phyloP scores from a whole-genome alignment of 1,140 invertebrate genomes.

The Manduca sexta region DNA sequence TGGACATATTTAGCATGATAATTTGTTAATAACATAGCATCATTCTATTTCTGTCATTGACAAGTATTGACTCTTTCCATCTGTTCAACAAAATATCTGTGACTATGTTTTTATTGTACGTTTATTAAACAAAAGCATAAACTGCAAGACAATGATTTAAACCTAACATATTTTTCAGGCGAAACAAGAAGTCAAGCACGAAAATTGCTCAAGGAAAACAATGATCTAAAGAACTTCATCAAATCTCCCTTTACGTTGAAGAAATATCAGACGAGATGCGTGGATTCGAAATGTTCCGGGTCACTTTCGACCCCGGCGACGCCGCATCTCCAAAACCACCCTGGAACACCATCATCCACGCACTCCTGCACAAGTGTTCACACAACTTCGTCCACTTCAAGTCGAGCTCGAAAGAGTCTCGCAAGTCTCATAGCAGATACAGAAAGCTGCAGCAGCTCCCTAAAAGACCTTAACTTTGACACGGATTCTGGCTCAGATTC shows the following conservation, averaged over 20 bases:
- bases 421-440: constrained; percentile 63
- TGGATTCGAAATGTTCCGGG: constrained; percentile 37
- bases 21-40: too few relatives aligned
- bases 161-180: too few relatives aligned
- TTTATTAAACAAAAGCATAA: too few relatives aligned
- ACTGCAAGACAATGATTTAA: too few relatives aligned
- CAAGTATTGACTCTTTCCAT: too few relatives aligned
- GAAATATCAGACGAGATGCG: constrained; percentile 52
- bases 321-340: constrained; percentile 51
- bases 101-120: too few relatives aligned
- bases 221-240: constrained; percentile 63
- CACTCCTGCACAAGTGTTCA: constrained; percentile 58
- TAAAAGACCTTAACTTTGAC: constrained; percentile 68
- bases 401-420: constrained; percentile 53
- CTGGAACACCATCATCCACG: constrained; percentile 55
- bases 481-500: constrained; percentile 60
- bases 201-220: constrained; percentile 38
- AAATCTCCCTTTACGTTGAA: constrained; percentile 64
- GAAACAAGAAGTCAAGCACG: constrained; percentile 45
- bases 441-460: constrained; percentile 69
- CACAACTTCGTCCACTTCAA: constrained; percentile 55
- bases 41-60: too few relatives aligned
- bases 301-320: constrained; percentile 56
- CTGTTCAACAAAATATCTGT: too few relatives aligned
- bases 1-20: too few relatives aligned